These are phyloP conservation scores for Drosophila willistoni DNA, from an alignment of 1,140 invertebrate genomes.

Conservation along the genomic window DNA sequence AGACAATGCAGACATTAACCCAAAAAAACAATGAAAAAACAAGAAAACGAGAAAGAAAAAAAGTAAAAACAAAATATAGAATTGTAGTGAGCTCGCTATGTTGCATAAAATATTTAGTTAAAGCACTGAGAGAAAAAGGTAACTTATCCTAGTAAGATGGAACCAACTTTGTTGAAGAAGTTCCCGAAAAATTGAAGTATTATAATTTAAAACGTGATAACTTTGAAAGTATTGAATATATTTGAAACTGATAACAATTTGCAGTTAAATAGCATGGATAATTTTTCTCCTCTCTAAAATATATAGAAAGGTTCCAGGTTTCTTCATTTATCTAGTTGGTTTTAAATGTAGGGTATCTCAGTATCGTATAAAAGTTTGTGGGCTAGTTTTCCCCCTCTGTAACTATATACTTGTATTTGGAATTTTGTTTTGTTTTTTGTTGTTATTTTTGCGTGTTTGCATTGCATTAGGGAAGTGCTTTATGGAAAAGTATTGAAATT, in stretches of 20 bases:
- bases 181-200: no score
- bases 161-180: no score
- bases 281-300: no score
- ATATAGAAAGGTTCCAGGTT: no score
- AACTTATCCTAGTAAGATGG: not conserved
- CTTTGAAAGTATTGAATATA: no score
- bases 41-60: conserved; percentile 19
- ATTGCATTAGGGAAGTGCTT: conserved; percentile 67
- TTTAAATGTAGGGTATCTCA: not conserved
- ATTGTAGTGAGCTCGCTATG: not conserved
- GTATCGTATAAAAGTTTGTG: not conserved
- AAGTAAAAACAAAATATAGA: not conserved
- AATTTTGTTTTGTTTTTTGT: not conserved
- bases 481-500: conserved; percentile 61
- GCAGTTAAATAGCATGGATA: no score
- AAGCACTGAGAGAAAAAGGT: not conserved
- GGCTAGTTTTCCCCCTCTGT: not conserved
- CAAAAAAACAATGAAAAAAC: conserved; percentile 44
- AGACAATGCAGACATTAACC: conserved; percentile 79
- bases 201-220: no score
- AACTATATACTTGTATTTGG: not conserved
- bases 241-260: no score
- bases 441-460: conserved; percentile 41
- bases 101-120: conserved; percentile 5
- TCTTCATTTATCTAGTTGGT: no score